A percentile compares a stretch with the other conserved stretches of the same genome.
Conservation (phyloP, 1,140 invertebrate genomes). For the Meloidogyne chitwoodi region DNA sequence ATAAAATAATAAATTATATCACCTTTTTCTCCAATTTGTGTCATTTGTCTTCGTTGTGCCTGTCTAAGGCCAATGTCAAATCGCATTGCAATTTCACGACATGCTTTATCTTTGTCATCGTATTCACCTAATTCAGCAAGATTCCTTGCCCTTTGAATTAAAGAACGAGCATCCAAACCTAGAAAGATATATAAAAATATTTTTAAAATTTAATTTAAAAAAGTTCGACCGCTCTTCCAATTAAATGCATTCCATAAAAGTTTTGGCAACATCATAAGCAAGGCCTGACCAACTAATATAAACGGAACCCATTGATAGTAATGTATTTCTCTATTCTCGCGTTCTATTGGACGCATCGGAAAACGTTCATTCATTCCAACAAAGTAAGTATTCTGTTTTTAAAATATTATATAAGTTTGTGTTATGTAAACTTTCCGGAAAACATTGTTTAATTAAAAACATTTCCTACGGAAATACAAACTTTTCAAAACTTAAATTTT, state of each 20-base stretch:
- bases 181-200: not conserved
- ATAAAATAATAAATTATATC: not conserved
- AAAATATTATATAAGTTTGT: not conserved
- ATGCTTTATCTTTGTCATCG: not conserved
- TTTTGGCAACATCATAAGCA: slow-evolving; percentile 33
- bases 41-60: not conserved
- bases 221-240: slow-evolving; percentile 23
- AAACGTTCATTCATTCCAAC: slow-evolving; percentile 23
- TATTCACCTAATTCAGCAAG: slow-evolving; percentile 5
- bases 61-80: not conserved
- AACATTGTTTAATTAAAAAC: not conserved
- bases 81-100: not conserved
- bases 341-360: slow-evolving; percentile 7
- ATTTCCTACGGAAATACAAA: no score
- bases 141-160: not conserved
- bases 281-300: slow-evolving; percentile 24
- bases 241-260: slow-evolving; percentile 35
- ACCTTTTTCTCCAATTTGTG: not conserved
- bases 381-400: slow-evolving; percentile 32
- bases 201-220: slow-evolving; percentile 2
- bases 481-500: no score
- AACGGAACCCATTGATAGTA: slow-evolving; percentile 46
- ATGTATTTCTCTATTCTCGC: slow-evolving; percentile 28
- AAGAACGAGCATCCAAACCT: slow-evolving; percentile 12
- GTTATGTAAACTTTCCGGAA: not conserved